phyloP scores from a whole-genome alignment of 2,797 vertebrate species.

The Notamacropus eugenii region DNA sequence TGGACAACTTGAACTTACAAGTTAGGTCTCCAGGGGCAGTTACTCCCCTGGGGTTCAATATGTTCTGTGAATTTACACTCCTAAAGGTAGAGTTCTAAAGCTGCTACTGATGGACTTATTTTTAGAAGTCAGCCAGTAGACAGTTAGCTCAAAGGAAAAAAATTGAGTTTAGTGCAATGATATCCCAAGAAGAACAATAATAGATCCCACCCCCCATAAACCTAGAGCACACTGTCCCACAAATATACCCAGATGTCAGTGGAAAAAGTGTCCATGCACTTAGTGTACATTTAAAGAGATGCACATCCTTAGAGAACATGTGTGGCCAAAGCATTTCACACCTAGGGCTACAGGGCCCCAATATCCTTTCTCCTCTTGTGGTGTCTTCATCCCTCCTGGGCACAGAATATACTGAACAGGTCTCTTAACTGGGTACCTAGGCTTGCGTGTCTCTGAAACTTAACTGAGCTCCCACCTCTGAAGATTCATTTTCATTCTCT shows the following conservation, averaged over 20 bases:
- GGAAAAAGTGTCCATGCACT: background rate
- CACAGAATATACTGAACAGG: background rate
- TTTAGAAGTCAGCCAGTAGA: background rate
- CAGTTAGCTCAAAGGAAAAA: background rate
- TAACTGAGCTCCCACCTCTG: background rate
- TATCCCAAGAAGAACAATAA: background rate
- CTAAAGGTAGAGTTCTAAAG: background rate
- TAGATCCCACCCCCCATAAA: background rate
- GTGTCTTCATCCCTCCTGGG: background rate
- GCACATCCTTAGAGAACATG: background rate
- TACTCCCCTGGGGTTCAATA: background rate
- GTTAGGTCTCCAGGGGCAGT: background rate
- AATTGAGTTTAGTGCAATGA: background rate
- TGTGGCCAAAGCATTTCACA: background rate
- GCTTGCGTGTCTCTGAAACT: background rate
- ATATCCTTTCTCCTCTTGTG: background rate
- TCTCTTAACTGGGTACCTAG: background rate
- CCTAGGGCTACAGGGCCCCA: background rate
- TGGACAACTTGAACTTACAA: background rate
- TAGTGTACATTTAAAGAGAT: background rate
- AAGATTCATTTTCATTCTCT: background rate
- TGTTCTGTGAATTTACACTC: background rate
- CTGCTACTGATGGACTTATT: background rate
- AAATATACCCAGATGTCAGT: background rate
- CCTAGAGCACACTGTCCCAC: background rate